A percentile compares a stretch with the other conserved stretches of the same genome.
phyloP scores from a whole-genome alignment of 2,113 vertebrate genomes.

The Channa maculata region DNA sequence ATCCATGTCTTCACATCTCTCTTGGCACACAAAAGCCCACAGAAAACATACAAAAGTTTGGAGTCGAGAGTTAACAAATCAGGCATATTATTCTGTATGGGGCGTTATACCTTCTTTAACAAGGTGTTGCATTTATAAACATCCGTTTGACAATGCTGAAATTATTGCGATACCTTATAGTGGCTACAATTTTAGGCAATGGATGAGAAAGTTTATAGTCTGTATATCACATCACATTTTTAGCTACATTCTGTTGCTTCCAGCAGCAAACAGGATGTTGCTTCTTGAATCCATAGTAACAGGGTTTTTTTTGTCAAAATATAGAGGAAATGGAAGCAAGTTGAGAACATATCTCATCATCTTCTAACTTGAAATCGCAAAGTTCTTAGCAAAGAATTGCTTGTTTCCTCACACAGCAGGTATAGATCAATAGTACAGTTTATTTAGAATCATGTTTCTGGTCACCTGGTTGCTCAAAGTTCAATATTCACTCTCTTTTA shows the following conservation, averaged over 20 bases:
- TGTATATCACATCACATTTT: conserved; percentile 7
- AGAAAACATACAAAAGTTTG: conserved; percentile 56
- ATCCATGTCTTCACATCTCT: conserved; percentile 72
- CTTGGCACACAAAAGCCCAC: conserved; percentile 45
- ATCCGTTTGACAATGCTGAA: neutral
- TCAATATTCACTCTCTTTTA: neutral
- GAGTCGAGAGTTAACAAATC: conserved; percentile 35
- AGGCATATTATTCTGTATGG: neutral
- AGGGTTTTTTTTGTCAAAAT: neutral
- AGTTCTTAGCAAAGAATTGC: neutral
- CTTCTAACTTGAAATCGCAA: neutral
- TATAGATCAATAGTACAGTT: neutral
- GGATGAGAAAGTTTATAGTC: neutral
- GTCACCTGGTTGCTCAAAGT: too few species aligned
- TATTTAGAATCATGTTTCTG: neutral
- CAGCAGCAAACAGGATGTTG: neutral
- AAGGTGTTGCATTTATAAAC: neutral
- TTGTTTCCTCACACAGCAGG: neutral
- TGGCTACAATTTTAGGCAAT: neutral
- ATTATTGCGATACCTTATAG: neutral
- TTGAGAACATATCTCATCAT: neutral
- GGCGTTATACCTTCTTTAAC: neutral
- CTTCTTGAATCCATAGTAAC: neutral
- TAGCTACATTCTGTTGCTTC: neutral
- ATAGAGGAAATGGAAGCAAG: neutral